Evolutionary conservation across 2,797 vertebrate species (phyloP), one percentile per base, ranked within the genome.

Genomic region (Myotis daubentonii): DNA sequence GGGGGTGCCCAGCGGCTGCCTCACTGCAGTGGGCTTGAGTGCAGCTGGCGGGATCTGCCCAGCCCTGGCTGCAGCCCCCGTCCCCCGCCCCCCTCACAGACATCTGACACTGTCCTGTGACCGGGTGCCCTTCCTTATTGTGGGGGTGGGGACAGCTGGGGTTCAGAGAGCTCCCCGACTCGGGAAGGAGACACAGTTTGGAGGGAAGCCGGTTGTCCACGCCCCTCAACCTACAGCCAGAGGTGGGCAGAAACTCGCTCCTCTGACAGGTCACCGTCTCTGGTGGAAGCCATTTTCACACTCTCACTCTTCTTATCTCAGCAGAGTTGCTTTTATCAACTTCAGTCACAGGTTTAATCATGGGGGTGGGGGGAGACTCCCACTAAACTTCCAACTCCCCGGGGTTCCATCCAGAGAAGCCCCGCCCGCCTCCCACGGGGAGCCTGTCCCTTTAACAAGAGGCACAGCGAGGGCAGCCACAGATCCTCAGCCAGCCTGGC

Each of bases 91-190:
- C 53, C 62, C 0, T 19, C 5, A 53, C 60, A n/a, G 57, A 60
- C 75, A 76, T 66, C 81, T 90, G 88, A 79, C 68, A 90, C 90
- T 84, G 33, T 38, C 2, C 0, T 71, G 51, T 82, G 92, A 90
- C 65, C 88, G n/a, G 49, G 87, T 93, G 96, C 89, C 81, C 49
- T 71, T 87, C 65, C 74, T 93, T 57, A 30, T 87, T 68, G 30
- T 0, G 8, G 6, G 8, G 9, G 17, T 33, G n/a, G 71, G 33
- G 70, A n/a, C 36, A 66, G 12, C 19, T 25, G 44, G 6, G 16
- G 36, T 74, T 79, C 82, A 33, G 49, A 81, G 36, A 93, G 16
- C 10, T 16, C 8, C 19, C 15, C 75, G 90, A 0, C 36, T 90
- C 41, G 23, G 44, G 38, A 47, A 65, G 23, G 70, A 55, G 28